Conservation (phyloP, 2,888 invertebrate species). For the Amphipoea lucens region DNA sequence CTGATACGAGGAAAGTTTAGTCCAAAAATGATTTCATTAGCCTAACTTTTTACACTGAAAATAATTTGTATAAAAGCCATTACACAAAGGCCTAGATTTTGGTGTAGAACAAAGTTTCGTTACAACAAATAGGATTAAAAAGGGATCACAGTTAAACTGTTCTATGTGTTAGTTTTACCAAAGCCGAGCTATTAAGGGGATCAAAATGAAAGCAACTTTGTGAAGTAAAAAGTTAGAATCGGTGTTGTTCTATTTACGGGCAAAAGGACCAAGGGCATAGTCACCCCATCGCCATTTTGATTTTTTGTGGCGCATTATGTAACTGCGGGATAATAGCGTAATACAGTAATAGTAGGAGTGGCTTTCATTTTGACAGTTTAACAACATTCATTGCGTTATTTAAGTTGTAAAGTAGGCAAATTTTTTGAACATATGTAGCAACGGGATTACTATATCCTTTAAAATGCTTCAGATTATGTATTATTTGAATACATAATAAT, state of each 20-base stretch:
- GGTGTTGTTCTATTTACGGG: not conserved
- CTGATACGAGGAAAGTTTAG: not conserved
- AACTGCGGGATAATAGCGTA: too few species aligned
- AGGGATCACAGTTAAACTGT: conserved; percentile 36
- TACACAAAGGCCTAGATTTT: conserved; percentile 29
- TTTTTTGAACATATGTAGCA: not conserved
- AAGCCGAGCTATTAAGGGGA: conserved; percentile 30
- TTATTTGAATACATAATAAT: too few species aligned
- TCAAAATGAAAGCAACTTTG: conserved; percentile 17
- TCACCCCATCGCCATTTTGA: too few species aligned
- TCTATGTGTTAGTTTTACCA: conserved; percentile 27
- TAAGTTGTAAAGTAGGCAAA: not conserved
- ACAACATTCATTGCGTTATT: too few species aligned
- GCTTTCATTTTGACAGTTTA: too few species aligned
- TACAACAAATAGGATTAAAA: conserved; percentile 34
- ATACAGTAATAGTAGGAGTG: too few species aligned
- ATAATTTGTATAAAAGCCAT: conserved; percentile 5
- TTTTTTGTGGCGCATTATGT: too few species aligned
- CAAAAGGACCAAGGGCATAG: not conserved
- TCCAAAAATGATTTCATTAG: not conserved
- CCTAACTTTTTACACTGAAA: conserved; percentile 5
- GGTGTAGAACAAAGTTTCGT: conserved; percentile 28
- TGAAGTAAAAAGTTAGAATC: not conserved
- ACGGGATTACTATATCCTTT: not conserved
- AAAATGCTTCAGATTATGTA: not conserved